These are phyloP conservation scores for Portevinia maculata DNA, from an alignment of 2,888 invertebrate genomes.

Conservation along the genomic window DNA sequence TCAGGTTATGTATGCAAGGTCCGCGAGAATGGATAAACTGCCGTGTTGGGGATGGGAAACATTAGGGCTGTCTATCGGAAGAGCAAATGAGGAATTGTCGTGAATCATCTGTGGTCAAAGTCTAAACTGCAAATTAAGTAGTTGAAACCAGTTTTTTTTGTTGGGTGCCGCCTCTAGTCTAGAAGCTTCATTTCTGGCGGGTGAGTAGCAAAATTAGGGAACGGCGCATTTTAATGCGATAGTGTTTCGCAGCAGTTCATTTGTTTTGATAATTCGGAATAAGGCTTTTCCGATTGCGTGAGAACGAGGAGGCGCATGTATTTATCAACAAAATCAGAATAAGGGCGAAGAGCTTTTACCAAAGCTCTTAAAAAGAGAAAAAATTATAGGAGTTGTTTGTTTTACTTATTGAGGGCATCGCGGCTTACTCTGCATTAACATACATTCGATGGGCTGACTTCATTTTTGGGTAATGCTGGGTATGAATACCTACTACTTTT, in stretches of 20 bases:
- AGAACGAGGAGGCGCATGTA: conserved; percentile 5
- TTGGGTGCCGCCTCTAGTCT: background rate
- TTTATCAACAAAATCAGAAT: conserved; percentile 35
- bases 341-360: background rate
- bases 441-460: too few species aligned
- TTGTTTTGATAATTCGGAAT: conserved; percentile 41
- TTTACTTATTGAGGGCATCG: background rate
- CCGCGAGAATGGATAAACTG: background rate
- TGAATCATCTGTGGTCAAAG: conserved; percentile 16
- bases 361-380: conserved; percentile 16
- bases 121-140: background rate
- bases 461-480: too few species aligned
- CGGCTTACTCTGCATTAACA: background rate
- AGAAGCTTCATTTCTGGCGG: conserved; percentile 25
- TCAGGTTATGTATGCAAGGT: background rate
- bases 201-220: background rate
- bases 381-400: conserved; percentile 12
- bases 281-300: conserved; percentile 10
- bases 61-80: conserved; percentile 9
- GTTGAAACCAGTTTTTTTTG: conserved; percentile 15
- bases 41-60: conserved; percentile 6
- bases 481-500: too few species aligned
- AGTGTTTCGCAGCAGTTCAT: conserved; percentile 4
- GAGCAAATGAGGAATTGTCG: background rate
- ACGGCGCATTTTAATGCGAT: conserved; percentile 6